Base-by-base conservation (phyloP, 2,113 vertebrate genomes). In the Sterna hirundo region DNA sequence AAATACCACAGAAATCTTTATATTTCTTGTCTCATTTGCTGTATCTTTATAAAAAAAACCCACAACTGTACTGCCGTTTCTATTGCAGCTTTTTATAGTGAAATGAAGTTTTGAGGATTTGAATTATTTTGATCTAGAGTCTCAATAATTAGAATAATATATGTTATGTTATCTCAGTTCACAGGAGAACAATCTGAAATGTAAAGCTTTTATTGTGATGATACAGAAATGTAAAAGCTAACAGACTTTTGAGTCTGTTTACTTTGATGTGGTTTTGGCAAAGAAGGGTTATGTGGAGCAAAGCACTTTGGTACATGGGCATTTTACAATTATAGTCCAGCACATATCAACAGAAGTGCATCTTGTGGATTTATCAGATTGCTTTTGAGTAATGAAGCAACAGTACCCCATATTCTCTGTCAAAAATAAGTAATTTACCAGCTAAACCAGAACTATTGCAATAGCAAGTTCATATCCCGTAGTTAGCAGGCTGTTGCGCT, bases 1-100 rank as follows among this genome's bases (percentile, higher is more conserved):
- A 96, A 97, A 94, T 83, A 23, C 21, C 88, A 93, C 54, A 38
- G 34, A 74, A 32, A 30, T 84, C 26, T 93, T 96, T 57, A 25
- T 84, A 71, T 86, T 86, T 86, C 51, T 70, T 88, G 34, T 85
- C 58, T 91, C 27, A 40, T 69, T 85, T 85, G 7, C 42, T 60
- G 6, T 34, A 46, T 83, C 29, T 78, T 85, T 84, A 44, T 54
- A 15, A 26, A 54, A 54, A 54, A 52, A 27, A 52, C 52, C 19
- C 47, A 11, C 11, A 49, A 49, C 47, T 49, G 22, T 47, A 38
- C 26, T 68, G 15, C 32, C 62, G 13, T 69, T 93, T 84, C 40
- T 68, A 7, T 62, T 76, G n/a, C 42, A 60, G 34, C 30, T 70
- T 34, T 34, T 58, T 80, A 22, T 5, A 76, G 44, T 69, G 54